phyloP scores from a whole-genome alignment of 2,113 vertebrate species.

The Colistium nudipinnis region DNA sequence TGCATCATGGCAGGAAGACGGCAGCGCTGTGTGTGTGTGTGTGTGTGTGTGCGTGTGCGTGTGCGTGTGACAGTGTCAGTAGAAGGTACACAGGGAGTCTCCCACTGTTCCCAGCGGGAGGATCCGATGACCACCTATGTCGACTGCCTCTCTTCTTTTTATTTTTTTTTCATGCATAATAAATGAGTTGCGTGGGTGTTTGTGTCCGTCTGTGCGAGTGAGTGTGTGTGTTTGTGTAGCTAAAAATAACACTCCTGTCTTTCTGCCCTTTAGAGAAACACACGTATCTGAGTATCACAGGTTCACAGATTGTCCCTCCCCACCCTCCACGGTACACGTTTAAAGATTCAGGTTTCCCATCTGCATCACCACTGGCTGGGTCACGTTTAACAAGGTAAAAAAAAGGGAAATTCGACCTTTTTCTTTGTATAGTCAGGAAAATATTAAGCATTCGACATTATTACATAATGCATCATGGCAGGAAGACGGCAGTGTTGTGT shows the following conservation, averaged over 20 bases:
- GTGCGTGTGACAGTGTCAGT: background rate
- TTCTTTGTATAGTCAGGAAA: background rate
- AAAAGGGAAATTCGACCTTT: background rate
- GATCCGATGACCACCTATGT: slow-evolving; percentile 52
- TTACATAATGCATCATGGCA: slow-evolving; percentile 26
- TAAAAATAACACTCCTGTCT: slow-evolving; percentile 31
- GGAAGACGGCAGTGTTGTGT: background rate
- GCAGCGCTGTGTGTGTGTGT: slow-evolving; percentile 2
- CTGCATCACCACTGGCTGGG: no score
- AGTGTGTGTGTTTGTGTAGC: slow-evolving; percentile 17
- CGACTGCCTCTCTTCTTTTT: slow-evolving; percentile 29
- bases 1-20: background rate
- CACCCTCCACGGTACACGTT: no score
- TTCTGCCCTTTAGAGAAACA: slow-evolving; percentile 43
- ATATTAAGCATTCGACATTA: background rate
- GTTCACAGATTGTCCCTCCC: background rate
- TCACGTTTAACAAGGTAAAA: slow-evolving; percentile 23
- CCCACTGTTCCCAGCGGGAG: slow-evolving; percentile 55
- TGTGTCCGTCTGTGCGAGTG: slow-evolving; percentile 36
- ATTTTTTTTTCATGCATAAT: slow-evolving; percentile 58
- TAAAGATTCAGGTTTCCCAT: slow-evolving; percentile 37
- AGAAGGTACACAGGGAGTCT: slow-evolving; percentile 34
- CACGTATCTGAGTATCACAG: background rate
- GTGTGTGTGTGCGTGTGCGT: slow-evolving; percentile 10
- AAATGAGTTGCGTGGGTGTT: slow-evolving; percentile 41